Percentiles rank a stretch among this genome's conserved stretches.
Conservation (phyloP, 2,888 invertebrate genomes). For the Drosophila lacicola region DNA sequence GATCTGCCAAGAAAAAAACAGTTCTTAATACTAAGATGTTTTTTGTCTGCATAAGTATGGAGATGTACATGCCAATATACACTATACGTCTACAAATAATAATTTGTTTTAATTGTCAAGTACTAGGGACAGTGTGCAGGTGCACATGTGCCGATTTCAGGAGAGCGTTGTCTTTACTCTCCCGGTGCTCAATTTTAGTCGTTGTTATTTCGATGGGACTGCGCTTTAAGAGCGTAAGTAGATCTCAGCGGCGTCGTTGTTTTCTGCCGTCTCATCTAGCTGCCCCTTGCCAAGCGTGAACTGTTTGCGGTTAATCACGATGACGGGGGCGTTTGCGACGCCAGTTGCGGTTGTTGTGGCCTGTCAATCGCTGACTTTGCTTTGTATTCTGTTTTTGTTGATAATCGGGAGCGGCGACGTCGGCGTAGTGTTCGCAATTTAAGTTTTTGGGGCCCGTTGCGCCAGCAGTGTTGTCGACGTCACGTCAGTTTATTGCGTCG, state of each 20-base stretch:
- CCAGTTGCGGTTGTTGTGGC: conserved; percentile 65
- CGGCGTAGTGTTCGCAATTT: conserved; percentile 45
- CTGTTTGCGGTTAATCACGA: conserved; percentile 67
- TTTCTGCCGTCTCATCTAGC: not conserved
- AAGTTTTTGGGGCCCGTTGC: conserved; percentile 60
- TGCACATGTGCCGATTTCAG: conserved; percentile 46
- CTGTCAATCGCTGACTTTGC: conserved; percentile 66
- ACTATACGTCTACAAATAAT: no score
- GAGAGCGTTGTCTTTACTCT: conserved; percentile 28
- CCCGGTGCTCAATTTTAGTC: conserved; percentile 2
- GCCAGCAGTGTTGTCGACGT: conserved; percentile 53
- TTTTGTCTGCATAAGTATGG: not conserved
- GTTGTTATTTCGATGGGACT: conserved; percentile 15
- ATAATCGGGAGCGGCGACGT: conserved; percentile 59
- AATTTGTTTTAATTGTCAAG: conserved; percentile 2
- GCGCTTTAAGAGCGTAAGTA: conserved; percentile 58
- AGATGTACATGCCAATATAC: not conserved
- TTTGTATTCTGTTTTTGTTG: conserved; percentile 62
- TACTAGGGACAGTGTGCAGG: conserved; percentile 36
- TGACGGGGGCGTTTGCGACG: conserved; percentile 59
- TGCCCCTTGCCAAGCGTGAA: conserved; percentile 22
- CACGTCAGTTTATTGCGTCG: conserved; percentile 75
- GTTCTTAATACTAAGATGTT: no score
- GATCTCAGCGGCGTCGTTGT: conserved; percentile 44
- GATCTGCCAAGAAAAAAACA: no score